Conservation (phyloP, 2,888 invertebrate genomes). For the Tillus elongatus region DNA sequence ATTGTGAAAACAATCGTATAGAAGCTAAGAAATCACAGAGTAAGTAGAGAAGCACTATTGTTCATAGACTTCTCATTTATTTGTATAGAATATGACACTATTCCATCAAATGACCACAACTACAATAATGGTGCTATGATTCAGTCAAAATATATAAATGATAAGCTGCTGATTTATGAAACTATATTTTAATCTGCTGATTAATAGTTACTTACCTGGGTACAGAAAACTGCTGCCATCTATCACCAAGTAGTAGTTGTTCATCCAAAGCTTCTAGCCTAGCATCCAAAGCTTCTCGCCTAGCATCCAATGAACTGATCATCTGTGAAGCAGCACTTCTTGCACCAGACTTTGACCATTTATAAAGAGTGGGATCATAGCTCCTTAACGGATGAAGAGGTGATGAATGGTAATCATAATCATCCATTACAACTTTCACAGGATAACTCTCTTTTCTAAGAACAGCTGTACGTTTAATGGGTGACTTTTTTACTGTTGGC, state of each 20-base stretch:
- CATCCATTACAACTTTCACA: constrained; percentile 32
- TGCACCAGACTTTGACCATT: constrained; percentile 29
- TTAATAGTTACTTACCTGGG: too few relatives aligned
- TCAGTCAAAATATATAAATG: too few relatives aligned
- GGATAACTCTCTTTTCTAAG: constrained; percentile 10
- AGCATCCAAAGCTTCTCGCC: constrained; percentile 14
- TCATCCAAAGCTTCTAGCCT: constrained; percentile 25
- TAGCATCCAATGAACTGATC: constrained; percentile 26
- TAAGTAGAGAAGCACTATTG: too few relatives aligned
- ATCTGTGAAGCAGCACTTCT: constrained; percentile 27
- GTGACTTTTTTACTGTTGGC: too few relatives aligned
- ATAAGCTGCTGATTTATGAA: too few relatives aligned
- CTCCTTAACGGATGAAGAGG: constrained; percentile 15
- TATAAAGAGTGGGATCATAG: constrained; percentile 25
- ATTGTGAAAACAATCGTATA: too few relatives aligned
- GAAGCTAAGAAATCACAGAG: too few relatives aligned
- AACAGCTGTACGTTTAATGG: constrained; percentile 10
- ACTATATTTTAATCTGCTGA: too few relatives aligned
- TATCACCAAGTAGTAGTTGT: constrained; percentile 20
- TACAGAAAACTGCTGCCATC: constrained; percentile 24
- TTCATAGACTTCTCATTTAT: too few relatives aligned
- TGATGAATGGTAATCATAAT: constrained; percentile 24
- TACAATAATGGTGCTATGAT: too few relatives aligned
- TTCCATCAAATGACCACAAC: too few relatives aligned
- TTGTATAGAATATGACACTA: too few relatives aligned